Evolutionary conservation across 2,113 vertebrate genomes (phyloP).

Genomic region (Hymenochirus boettgeri): DNA sequence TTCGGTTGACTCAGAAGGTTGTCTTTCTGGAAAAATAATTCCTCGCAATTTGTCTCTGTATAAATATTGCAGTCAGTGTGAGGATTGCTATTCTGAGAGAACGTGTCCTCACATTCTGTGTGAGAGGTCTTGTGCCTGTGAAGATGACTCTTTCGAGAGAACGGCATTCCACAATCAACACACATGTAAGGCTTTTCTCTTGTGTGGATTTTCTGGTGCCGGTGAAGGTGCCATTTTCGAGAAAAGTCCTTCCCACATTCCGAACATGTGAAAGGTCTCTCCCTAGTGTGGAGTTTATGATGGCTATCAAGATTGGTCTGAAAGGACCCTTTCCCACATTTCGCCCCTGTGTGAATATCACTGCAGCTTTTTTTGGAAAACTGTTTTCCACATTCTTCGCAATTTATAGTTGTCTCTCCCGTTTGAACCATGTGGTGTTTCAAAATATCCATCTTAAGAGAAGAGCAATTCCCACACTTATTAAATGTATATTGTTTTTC

Average conservation of each 20-base stretch:
- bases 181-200: neutral
- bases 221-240: neutral
- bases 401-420: constrained; percentile 48
- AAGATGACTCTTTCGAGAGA: neutral
- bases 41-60: neutral
- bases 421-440: neutral
- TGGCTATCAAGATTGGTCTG: neutral
- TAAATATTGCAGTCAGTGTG: too few relatives aligned
- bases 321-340: neutral
- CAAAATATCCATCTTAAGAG: neutral
- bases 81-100: neutral
- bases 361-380: constrained; percentile 40
- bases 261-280: neutral
- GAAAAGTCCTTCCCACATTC: constrained; percentile 12
- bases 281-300: neutral
- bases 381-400: constrained; percentile 40
- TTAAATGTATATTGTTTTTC: neutral
- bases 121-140: constrained; percentile 1
- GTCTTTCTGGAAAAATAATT: neutral
- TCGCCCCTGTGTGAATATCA: neutral
- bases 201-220: constrained; percentile 11
- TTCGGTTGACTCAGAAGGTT: neutral
- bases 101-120: constrained; percentile 46
- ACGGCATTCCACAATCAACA: neutral
- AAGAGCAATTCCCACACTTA: neutral